Percentiles rank a stretch among this genome's conserved stretches.
Evolutionary conservation across 30 jellyfish, hydroid and myxozoan genomes (phyloP).

Genomic region (Cassiopea andromeda): DNA sequence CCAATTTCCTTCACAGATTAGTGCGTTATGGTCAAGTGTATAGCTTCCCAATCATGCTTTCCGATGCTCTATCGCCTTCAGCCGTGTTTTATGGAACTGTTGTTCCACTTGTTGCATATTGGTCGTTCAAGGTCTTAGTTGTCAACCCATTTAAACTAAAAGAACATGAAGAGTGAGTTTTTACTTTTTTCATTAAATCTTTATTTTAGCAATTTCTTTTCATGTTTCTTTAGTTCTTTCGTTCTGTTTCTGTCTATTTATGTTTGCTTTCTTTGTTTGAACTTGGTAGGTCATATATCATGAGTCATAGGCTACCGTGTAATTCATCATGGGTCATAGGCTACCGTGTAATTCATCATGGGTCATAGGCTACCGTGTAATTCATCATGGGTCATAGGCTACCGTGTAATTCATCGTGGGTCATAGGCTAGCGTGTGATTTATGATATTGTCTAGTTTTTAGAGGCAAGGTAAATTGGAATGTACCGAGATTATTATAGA

Average conservation of each 20-base stretch:
- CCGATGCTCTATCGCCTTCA: constrained; percentile 84
- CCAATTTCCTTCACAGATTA: constrained; percentile 56
- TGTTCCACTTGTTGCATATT: constrained; percentile 77
- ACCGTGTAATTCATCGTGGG: too few relatives aligned
- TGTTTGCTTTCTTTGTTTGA: too few relatives aligned
- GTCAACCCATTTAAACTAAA: constrained; percentile 76
- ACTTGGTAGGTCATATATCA: too few relatives aligned
- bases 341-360: too few relatives aligned
- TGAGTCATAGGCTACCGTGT: too few relatives aligned
- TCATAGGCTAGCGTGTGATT: too few relatives aligned
- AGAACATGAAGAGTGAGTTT: constrained; percentile 80
- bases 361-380: too few relatives aligned
- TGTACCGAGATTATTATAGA: too few relatives aligned
- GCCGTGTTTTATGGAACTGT: constrained; percentile 94
- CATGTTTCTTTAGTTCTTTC: background rate
- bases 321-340: too few relatives aligned
- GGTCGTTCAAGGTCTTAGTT: constrained; percentile 72
- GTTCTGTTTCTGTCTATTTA: background rate
- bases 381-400: too few relatives aligned
- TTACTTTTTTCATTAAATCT: background rate
- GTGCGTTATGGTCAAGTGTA: constrained; percentile 90
- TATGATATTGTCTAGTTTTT: too few relatives aligned
- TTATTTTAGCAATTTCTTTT: background rate
- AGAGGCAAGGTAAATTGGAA: too few relatives aligned
- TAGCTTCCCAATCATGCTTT: constrained; percentile 83